These are phyloP conservation scores for Trochalopteron elliotii DNA, from an alignment of 2,113 vertebrate genomes.

Conservation along the genomic window DNA sequence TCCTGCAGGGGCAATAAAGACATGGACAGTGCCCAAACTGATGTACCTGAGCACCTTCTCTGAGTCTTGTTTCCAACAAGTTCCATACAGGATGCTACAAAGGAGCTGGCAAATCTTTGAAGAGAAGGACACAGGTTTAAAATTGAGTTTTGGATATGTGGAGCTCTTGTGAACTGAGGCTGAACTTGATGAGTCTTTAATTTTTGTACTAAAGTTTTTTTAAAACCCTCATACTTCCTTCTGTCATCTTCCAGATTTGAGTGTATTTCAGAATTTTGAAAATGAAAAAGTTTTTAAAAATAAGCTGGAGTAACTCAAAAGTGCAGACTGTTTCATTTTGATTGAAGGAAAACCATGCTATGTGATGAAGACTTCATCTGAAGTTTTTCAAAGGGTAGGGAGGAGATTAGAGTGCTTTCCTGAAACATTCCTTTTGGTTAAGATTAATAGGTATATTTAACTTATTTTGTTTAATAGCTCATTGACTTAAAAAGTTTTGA, in stretches of 20 bases:
- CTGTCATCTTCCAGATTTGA: neutral
- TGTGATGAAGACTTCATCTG: neutral
- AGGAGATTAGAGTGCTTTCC: neutral
- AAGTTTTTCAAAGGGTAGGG: neutral
- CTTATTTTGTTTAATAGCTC: neutral
- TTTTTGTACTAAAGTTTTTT: neutral
- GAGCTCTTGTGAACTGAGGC: neutral
- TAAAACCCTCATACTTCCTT: neutral
- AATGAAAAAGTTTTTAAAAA: neutral
- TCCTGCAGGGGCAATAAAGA: neutral
- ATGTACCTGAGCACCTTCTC: neutral
- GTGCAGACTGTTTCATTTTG: neutral
- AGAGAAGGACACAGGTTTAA: neutral
- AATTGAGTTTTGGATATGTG: neutral
- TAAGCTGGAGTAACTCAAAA: neutral
- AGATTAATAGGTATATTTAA: neutral
- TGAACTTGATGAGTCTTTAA: neutral
- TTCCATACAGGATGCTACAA: neutral
- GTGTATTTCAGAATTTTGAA: neutral
- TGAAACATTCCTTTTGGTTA: neutral
- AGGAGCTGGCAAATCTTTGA: neutral
- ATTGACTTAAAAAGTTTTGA: neutral
- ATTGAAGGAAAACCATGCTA: neutral
- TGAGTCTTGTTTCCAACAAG: no score
- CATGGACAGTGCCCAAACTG: neutral